A percentile compares a stretch with the other conserved stretches of the same genome.
Evolutionary conservation across 2,888 invertebrate genomes (phyloP).

Genomic region (Drosophila rubida): DNA sequence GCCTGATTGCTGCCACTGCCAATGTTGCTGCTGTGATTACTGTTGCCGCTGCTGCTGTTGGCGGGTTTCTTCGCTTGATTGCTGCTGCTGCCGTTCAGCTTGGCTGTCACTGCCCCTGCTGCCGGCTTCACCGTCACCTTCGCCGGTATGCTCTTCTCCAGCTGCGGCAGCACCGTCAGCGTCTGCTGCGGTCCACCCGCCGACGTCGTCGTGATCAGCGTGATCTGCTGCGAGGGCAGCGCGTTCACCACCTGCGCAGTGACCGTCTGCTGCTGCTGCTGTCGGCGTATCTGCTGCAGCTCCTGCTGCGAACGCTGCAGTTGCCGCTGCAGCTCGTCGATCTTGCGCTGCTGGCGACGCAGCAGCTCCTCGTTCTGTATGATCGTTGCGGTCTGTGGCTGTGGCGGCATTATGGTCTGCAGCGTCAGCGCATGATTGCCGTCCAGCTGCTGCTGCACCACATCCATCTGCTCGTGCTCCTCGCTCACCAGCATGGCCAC

Average conservation of each 20-base stretch:
- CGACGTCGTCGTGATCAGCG: slow-evolving; percentile 80
- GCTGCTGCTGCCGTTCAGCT: slow-evolving; percentile 54
- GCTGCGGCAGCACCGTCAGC: slow-evolving; percentile 75
- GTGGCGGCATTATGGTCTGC: slow-evolving; percentile 78
- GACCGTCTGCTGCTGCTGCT: slow-evolving; percentile 76
- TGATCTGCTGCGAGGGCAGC: slow-evolving; percentile 82
- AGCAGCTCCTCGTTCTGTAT: slow-evolving; percentile 90
- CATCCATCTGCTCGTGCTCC: slow-evolving; percentile 85
- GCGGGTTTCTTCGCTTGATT: slow-evolving; percentile 36
- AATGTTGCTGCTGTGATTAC: slow-evolving; percentile 32
- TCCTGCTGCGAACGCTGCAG: slow-evolving; percentile 91
- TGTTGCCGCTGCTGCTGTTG: slow-evolving; percentile 41
- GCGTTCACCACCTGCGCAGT: slow-evolving; percentile 76
- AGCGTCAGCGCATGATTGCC: slow-evolving; percentile 79
- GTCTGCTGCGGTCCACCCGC: slow-evolving; percentile 70
- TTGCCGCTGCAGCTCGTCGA: slow-evolving; percentile 94
- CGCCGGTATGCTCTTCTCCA: slow-evolving; percentile 68
- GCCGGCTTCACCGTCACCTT: slow-evolving; percentile 74
- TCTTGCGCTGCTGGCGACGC: slow-evolving; percentile 93
- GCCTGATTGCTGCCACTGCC: slow-evolving; percentile 44
- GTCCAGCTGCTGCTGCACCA: slow-evolving; percentile 83
- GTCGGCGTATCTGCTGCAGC: slow-evolving; percentile 88
- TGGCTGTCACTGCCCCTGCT: slow-evolving; percentile 24
- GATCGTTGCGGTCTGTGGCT: slow-evolving; percentile 84
- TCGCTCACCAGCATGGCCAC: slow-evolving; percentile 77